phyloP scores from a whole-genome alignment of 2,888 invertebrate species.

The Lysandra coridon region DNA sequence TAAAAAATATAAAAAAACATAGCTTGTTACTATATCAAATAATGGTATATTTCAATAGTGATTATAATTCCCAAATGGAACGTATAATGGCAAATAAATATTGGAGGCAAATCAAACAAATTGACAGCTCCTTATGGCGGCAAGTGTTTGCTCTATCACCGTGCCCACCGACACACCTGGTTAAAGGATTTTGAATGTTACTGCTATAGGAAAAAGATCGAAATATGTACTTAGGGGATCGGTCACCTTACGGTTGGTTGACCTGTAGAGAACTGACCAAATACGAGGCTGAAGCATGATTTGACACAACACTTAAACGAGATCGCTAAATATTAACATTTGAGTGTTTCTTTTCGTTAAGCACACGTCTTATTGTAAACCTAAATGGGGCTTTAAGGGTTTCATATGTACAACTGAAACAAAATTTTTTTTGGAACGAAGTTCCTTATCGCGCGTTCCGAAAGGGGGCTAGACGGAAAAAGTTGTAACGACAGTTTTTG shows the following conservation, averaged over 20 bases:
- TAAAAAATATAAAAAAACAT: too few species aligned
- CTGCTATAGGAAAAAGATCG: neutral
- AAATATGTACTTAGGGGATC: neutral
- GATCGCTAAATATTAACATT: neutral
- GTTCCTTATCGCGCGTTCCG: too few species aligned
- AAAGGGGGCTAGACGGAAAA: too few species aligned
- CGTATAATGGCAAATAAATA: neutral
- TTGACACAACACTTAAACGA: neutral
- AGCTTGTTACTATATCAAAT: neutral
- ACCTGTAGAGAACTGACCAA: neutral
- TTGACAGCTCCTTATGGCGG: neutral
- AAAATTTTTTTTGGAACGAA: too few species aligned
- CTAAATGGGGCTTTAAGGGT: too few species aligned
- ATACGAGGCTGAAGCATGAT: neutral
- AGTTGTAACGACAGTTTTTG: too few species aligned
- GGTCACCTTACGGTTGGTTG: neutral
- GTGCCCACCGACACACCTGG: neutral
- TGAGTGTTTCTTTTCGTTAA: neutral
- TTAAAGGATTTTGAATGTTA: neutral
- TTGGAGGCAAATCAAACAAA: neutral
- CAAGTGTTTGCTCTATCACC: neutral
- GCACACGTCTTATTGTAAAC: neutral
- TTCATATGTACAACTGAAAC: too few species aligned
- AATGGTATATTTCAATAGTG: neutral
- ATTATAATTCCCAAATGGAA: neutral